Conservation (phyloP, 2,797 vertebrate species). For the Rhabdomys pumilio region DNA sequence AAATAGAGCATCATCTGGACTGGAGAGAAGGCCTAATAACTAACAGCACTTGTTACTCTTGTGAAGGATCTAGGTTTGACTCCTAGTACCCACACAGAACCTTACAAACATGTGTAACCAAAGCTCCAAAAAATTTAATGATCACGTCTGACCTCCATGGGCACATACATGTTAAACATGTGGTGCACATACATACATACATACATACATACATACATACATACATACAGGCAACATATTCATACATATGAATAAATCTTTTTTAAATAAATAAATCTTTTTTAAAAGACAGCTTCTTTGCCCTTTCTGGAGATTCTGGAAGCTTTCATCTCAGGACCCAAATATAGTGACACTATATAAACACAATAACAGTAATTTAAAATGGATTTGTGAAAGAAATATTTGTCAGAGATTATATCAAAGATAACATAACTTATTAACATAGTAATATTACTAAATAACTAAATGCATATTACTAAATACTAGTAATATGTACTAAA, state of each 20-base stretch:
- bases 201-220: neutral
- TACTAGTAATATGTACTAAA: neutral
- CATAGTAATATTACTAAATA: neutral
- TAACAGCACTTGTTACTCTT: neutral
- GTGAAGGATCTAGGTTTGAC: neutral
- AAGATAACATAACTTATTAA: neutral
- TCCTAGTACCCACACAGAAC: neutral
- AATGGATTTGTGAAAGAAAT: neutral
- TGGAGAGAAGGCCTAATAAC: neutral
- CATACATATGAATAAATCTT: neutral
- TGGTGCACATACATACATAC: neutral
- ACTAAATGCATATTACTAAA: too few relatives aligned
- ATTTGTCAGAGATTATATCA: constrained; percentile 11
- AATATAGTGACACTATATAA: neutral
- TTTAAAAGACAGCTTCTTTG: neutral
- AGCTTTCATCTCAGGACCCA: neutral
- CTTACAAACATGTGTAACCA: neutral
- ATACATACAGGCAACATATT: neutral
- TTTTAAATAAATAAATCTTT: neutral
- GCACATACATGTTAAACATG: neutral
- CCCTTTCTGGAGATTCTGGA: neutral
- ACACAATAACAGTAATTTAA: neutral
- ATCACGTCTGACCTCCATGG: neutral
- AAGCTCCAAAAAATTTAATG: neutral
- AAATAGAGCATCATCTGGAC: too few relatives aligned